These are phyloP conservation scores for Dioctria rufipes DNA, from an alignment of 2,888 invertebrate species.

Conservation along the genomic window DNA sequence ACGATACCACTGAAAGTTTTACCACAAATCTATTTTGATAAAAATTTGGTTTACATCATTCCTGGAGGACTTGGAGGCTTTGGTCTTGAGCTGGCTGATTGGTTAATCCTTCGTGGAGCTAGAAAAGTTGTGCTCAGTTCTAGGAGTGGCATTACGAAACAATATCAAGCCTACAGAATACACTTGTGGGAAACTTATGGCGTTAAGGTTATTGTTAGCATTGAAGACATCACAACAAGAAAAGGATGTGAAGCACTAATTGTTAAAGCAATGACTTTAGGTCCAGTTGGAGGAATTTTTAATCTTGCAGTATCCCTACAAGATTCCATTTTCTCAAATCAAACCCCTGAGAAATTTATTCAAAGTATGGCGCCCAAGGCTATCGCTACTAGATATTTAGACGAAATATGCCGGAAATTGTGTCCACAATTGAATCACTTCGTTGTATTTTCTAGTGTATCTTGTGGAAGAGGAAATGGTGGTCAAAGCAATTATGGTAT, in stretches of 20 bases:
- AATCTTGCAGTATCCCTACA: conserved; percentile 88
- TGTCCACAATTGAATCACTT: conserved; percentile 80
- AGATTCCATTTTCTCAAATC: conserved; percentile 85
- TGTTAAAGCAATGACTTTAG: conserved; percentile 76
- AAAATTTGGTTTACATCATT: conserved; percentile 73
- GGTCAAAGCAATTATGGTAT: conserved; percentile 94
- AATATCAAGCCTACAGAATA: conserved; percentile 85
- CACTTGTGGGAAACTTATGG: conserved; percentile 82
- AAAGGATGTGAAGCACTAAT: conserved; percentile 82
- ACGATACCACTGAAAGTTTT: conserved; percentile 66
- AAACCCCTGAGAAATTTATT: conserved; percentile 79
- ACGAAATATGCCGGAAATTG: conserved; percentile 76
- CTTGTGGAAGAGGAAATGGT: conserved; percentile 92
- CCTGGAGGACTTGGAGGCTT: conserved; percentile 92
- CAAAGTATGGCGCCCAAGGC: conserved; percentile 85
- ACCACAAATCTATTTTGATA: conserved; percentile 66
- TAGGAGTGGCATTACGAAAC: conserved; percentile 83
- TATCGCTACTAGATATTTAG: conserved; percentile 83
- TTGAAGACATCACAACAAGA: conserved; percentile 79
- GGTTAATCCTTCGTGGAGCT: conserved; percentile 88
- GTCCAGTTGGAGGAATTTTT: conserved; percentile 88
- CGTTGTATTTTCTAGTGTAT: conserved; percentile 92
- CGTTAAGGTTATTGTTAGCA: conserved; percentile 78
- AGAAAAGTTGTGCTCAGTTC: conserved; percentile 85
- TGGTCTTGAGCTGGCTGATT: conserved; percentile 89